Percentiles rank a stretch among this genome's conserved stretches.
These are phyloP conservation scores for Oikopleura vanhoeffeni DNA, from an alignment of 23 tunicate species.

Conservation along the genomic window DNA sequence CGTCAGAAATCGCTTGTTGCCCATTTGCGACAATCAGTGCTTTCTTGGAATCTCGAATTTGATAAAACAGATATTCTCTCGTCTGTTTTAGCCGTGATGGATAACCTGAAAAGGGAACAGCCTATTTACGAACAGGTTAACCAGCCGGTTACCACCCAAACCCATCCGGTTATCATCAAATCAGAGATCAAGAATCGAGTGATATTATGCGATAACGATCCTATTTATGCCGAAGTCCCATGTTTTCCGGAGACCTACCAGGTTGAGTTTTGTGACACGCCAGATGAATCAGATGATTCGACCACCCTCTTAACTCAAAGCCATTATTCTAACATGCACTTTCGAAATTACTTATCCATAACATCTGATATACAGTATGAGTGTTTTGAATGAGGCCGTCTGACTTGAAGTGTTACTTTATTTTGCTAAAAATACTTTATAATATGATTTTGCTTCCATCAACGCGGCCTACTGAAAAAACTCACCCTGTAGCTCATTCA, in stretches of 20 bases:
- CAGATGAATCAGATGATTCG: background rate
- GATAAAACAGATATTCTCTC: background rate
- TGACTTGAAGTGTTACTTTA: too few relatives aligned
- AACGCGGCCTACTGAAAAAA: too few relatives aligned
- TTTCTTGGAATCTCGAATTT: background rate
- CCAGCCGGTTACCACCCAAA: background rate
- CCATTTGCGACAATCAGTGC: constrained; percentile 1
- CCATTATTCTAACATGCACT: too few relatives aligned
- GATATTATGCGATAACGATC: background rate
- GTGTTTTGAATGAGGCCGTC: too few relatives aligned
- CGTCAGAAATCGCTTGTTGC: background rate
- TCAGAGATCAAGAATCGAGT: background rate
- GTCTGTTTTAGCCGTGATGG: constrained; percentile 8
- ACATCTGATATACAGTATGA: too few relatives aligned
- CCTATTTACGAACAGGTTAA: background rate
- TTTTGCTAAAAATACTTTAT: too few relatives aligned
- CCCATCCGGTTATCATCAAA: background rate
- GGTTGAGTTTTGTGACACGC: background rate
- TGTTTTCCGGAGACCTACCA: background rate
- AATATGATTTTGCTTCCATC: too few relatives aligned
- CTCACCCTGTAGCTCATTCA: too few relatives aligned
- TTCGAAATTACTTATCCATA: too few relatives aligned
- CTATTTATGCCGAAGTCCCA: background rate
- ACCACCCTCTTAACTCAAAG: too few relatives aligned
- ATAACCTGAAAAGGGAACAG: background rate